Conservation (phyloP, 2,888 invertebrate species). For the Pammene aurita region DNA sequence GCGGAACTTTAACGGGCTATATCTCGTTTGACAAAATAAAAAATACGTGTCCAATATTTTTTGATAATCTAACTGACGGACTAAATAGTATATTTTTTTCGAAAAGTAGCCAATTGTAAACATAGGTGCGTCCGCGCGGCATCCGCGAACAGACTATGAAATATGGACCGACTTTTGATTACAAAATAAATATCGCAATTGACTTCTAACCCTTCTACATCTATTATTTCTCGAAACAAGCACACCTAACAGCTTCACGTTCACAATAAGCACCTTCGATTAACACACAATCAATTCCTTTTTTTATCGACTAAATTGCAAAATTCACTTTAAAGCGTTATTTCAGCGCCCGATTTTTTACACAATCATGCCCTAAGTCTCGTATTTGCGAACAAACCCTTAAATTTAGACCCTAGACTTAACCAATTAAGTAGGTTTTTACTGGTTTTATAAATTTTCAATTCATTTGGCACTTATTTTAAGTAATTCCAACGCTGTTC, state of each 20-base stretch:
- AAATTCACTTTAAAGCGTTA: slow-evolving; percentile 19
- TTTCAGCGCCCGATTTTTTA: slow-evolving; percentile 1
- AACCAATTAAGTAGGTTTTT: slow-evolving; percentile 27
- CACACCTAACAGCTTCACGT: slow-evolving; percentile 23
- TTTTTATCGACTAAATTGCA: slow-evolving; percentile 17
- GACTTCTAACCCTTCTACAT: background rate
- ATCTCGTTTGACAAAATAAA: too few relatives aligned
- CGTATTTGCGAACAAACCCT: background rate
- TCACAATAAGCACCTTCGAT: slow-evolving; percentile 35
- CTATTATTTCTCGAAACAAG: slow-evolving; percentile 2
- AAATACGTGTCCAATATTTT: too few relatives aligned
- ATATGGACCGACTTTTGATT: background rate
- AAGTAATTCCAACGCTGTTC: background rate
- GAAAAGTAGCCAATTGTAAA: too few relatives aligned
- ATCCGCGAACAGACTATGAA: too few relatives aligned
- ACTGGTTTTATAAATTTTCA: slow-evolving; percentile 9
- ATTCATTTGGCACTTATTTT: slow-evolving; percentile 21
- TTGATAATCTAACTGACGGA: too few relatives aligned
- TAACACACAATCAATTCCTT: slow-evolving; percentile 32
- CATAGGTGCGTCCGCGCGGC: too few relatives aligned
- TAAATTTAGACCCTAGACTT: background rate
- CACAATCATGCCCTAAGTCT: slow-evolving; percentile 3
- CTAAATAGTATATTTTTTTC: too few relatives aligned
- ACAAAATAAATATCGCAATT: background rate
- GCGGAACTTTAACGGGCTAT: too few relatives aligned